These are phyloP conservation scores for Styela clava DNA, from an alignment of 23 tunicate species.

Conservation along the genomic window DNA sequence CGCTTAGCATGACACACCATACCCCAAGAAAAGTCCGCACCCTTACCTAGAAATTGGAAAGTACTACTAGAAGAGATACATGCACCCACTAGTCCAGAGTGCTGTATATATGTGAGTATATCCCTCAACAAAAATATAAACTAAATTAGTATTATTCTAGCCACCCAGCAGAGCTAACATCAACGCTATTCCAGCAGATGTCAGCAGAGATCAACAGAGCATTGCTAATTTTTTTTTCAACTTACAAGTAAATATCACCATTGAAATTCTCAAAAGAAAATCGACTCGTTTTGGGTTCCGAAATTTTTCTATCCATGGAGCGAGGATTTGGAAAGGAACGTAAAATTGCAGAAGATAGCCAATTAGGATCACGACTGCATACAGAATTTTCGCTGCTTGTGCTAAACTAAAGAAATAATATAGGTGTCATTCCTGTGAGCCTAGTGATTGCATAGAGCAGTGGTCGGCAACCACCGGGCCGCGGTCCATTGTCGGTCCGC, in stretches of 20 bases:
- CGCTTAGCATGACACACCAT: too few relatives aligned
- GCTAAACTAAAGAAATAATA: conserved; percentile 41
- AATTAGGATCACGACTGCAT: conserved; percentile 62
- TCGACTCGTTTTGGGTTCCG: conserved; percentile 3
- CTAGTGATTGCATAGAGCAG: not conserved
- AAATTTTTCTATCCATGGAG: conserved; percentile 22
- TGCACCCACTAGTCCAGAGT: too few relatives aligned
- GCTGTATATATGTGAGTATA: too few relatives aligned
- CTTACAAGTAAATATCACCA: conserved; percentile 14
- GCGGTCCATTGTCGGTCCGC: too few relatives aligned
- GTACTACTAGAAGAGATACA: too few relatives aligned
- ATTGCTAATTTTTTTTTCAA: not conserved
- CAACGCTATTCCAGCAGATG: too few relatives aligned
- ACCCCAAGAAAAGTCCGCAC: too few relatives aligned
- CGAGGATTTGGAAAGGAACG: conserved; percentile 70
- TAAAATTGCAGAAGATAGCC: conserved; percentile 79
- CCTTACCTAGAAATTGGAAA: too few relatives aligned
- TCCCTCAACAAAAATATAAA: too few relatives aligned
- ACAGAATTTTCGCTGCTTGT: conserved; percentile 58
- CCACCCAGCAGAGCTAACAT: too few relatives aligned
- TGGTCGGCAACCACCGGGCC: too few relatives aligned
- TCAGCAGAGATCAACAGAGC: not conserved
- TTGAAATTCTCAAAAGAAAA: not conserved
- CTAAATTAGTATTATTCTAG: too few relatives aligned
- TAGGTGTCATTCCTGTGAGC: not conserved